Evolutionary conservation across 2,113 vertebrate species (phyloP), one percentile per base, ranked within the genome.

Genomic region (Cololabis saira): DNA sequence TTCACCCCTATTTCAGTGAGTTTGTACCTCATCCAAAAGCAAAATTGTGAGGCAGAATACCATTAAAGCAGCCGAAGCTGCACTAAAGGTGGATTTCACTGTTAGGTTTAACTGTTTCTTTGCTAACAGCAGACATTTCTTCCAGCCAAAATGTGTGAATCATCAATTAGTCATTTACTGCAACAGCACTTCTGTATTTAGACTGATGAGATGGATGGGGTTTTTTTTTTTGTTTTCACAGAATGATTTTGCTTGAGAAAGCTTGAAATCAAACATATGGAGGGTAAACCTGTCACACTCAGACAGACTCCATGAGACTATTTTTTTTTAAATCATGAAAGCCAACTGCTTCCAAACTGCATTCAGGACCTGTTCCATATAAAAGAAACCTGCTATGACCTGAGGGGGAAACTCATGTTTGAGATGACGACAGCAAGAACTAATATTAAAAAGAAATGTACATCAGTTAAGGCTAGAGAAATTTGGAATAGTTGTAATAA

Each of bases 211-310:
- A 71, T 3, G 33, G 48, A 17, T 50, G 42, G 61, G 3, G 24
- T 27, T 27, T 27, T 27, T 27, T 27, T 27, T 27, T 27, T 27
- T 27, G 60, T 61, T 83, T 59, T 67, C 53, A 66, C 45, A 58
- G 19, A 76, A 60, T 59, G 24, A 51, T n/a, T 48, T 49, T 50
- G 30, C 40, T 76, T 61, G 65, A 49, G 45, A 60, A 55, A 70
- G 74, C 80, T 78, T 80, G 58, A 78, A 79, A 73, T 17, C 57
- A 66, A 86, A 71, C 80, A 85, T 73, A 83, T 76, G 70, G 71
- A 65, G 61, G 60, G 50, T 66, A 71, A 84, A 62, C 61, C 62
- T 74, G 78, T 84, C 81, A 61, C 80, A 85, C 70, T 76, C 56
- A 74, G 67, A 78, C 78, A 82, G 70, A 53, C 70, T 78, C 56